Evolutionary conservation across 2,797 vertebrate species (phyloP).

Genomic region (Brachyrhaphis roseni): DNA sequence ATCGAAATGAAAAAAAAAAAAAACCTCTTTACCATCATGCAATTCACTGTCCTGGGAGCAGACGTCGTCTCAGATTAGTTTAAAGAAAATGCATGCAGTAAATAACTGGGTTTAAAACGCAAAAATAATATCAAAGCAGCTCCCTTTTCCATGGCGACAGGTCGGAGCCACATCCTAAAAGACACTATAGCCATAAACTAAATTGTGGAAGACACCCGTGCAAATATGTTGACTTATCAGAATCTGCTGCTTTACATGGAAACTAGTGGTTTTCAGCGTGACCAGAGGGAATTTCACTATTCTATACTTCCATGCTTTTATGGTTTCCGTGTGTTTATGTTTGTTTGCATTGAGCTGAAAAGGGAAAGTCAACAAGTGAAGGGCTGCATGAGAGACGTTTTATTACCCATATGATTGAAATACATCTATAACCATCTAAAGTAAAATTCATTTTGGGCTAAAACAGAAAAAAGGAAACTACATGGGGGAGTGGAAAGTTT

Average conservation of each 20-base stretch:
- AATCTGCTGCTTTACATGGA: conserved; percentile 64
- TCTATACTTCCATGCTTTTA: conserved; percentile 46
- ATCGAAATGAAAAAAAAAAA: conserved; percentile 25
- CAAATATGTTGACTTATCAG: conserved; percentile 65
- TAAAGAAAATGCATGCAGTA: conserved; percentile 59
- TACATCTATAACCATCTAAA: conserved; percentile 24
- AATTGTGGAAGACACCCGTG: conserved; percentile 52
- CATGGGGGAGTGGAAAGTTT: conserved; percentile 23
- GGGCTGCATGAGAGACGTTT: conserved; percentile 41
- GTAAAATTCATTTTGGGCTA: conserved; percentile 44
- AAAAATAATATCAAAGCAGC: conserved; percentile 64
- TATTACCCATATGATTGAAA: conserved; percentile 36
- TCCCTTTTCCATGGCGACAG: conserved; percentile 56
- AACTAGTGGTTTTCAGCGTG: conserved; percentile 70
- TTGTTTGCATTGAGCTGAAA: conserved; percentile 53
- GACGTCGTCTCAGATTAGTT: conserved; percentile 60
- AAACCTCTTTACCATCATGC: conserved; percentile 36
- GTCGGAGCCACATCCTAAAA: conserved; percentile 64
- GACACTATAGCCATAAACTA: conserved; percentile 60
- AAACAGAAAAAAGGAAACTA: conserved; percentile 40
- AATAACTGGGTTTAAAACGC: conserved; percentile 61
- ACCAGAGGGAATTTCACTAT: conserved; percentile 57
- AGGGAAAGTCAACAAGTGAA: conserved; percentile 66
- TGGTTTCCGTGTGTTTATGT: conserved; percentile 68
- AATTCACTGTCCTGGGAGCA: conserved; percentile 45